These are phyloP conservation scores for Sapajus apella DNA, from an alignment of 2,113 vertebrate genomes.

Conservation along the genomic window DNA sequence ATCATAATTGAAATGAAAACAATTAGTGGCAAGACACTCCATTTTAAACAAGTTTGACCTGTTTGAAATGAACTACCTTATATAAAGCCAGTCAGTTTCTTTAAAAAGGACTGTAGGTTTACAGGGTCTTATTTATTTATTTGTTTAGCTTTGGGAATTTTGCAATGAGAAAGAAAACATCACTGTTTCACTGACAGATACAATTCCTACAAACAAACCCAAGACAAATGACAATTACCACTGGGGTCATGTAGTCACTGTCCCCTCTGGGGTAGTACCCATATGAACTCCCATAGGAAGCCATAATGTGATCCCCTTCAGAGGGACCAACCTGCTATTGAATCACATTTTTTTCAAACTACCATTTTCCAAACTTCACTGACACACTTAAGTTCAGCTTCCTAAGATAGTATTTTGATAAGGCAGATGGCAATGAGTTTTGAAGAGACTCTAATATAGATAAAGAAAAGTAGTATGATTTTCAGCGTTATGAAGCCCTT, in stretches of 20 bases:
- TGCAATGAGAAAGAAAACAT: slow-evolving; percentile 52
- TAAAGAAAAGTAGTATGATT: slow-evolving; percentile 57
- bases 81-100: neutral
- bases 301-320: slow-evolving; percentile 76
- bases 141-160: slow-evolving; percentile 75
- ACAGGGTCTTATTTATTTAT: slow-evolving; percentile 72
- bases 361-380: slow-evolving; percentile 74
- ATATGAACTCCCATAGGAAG: slow-evolving; percentile 54
- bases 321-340: slow-evolving; percentile 82
- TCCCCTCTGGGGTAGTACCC: slow-evolving; percentile 73
- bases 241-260: slow-evolving; percentile 69
- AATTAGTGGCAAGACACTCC: neutral
- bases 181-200: slow-evolving; percentile 46
- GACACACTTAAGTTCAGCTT: slow-evolving; percentile 74
- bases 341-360: slow-evolving; percentile 74
- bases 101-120: slow-evolving; percentile 8
- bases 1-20: neutral
- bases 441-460: slow-evolving; percentile 66
- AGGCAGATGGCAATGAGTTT: slow-evolving; percentile 75
- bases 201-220: slow-evolving; percentile 29
- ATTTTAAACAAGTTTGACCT: neutral
- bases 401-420: slow-evolving; percentile 74
- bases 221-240: neutral
- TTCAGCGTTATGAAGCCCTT: slow-evolving; percentile 59
- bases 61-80: neutral